Base-by-base conservation (phyloP, 2,113 vertebrate species). In the Pedetes capensis region DNA sequence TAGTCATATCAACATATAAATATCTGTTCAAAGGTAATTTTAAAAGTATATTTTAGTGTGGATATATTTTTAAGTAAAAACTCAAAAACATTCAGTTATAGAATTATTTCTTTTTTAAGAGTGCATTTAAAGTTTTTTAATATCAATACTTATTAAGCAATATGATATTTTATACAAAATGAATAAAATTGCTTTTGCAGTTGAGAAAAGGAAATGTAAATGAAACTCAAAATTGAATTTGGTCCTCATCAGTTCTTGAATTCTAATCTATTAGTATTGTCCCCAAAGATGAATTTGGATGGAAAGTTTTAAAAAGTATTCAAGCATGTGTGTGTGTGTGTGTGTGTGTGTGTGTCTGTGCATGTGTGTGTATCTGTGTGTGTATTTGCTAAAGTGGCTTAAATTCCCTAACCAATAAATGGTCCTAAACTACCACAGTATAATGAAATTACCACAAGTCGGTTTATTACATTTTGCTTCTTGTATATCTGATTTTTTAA, bases 401-500 rank as follows among this genome's bases (percentile, higher is more conserved):
- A 76, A 94, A 93, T 92, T 96, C 75, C 72, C 69, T 69, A 97
- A 96, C 51, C 44, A 97, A 92, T 78, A 94, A 94, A 66, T 95
- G 74, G 88, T 88, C 59, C 63, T 88, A 75, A 95, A 96, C 95
- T 93, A 83, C 93, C 96, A 93, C 84, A 94, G 44, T 89, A 69
- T 97, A 96, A 96, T 95, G 81, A 97, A 95, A 96, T 96, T 96
- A 95, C 90, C 84, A 64, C 63, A 79, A 93, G 89, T 96, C 90
- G 53, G 87, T 86, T 96, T 96, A 97, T 97, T 93, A 72, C 68
- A 95, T 97, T 97, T 96, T 95, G 81, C 49, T 96, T 95, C 85
- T 94, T 93, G 9, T 96, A 92, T 91, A 97, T 95, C 85, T 97
- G 94, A 97, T 96, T 93, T 95, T 96, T 95, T 63, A 37, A 90